Base-by-base conservation (phyloP, 2,888 invertebrate species). In the Thalpophila matura region DNA sequence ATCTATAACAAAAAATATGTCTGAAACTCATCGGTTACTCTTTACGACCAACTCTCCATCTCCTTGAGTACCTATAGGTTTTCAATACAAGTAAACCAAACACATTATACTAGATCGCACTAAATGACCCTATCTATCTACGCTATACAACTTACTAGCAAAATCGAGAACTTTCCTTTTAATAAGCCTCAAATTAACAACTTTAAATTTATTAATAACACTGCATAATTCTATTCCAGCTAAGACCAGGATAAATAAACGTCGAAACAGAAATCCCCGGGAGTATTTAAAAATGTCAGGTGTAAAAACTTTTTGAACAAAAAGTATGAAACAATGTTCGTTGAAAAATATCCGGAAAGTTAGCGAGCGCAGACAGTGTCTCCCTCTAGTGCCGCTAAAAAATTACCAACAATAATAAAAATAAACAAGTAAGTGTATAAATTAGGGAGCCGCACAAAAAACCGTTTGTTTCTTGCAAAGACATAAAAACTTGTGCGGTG, bases 381-480 rank as follows among this genome's bases (percentile, higher is more conserved):
- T 59, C 55, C 72, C 77, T 62, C 65, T 72, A 56, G 75, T 47
- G 59, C 45, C 38, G 58, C 61, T 47, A 49, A 62, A 67, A 70
- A 72, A 71, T 67, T 61, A 62, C 64, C 68, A 75, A 75, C 67
- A 70, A 65, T 72, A 75, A 74, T 77, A 74, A 80, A 77, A 72
- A 70, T 77, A 77, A 79, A 77, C 73, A 77, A 77, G 65, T 77
- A 60, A 68, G 70, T 57, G 55, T 65, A 80, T 79, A 79, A 77
- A 74, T 79, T 77, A 67, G 61, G 40, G 40, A 38, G 33, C 33
- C 24, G 57, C 45, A 62, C 29, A 65, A 72, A 69, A 76, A 66
- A 77, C 55, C 66, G 65, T 71, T 71, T 71, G 74, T 75, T 68
- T 75, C 73, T 56, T 62, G 46, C 53, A 64, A 65, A 60, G 33